These are phyloP conservation scores for Neomicropteryx cornuta DNA, from an alignment of 1,140 invertebrate genomes.

Conservation along the genomic window DNA sequence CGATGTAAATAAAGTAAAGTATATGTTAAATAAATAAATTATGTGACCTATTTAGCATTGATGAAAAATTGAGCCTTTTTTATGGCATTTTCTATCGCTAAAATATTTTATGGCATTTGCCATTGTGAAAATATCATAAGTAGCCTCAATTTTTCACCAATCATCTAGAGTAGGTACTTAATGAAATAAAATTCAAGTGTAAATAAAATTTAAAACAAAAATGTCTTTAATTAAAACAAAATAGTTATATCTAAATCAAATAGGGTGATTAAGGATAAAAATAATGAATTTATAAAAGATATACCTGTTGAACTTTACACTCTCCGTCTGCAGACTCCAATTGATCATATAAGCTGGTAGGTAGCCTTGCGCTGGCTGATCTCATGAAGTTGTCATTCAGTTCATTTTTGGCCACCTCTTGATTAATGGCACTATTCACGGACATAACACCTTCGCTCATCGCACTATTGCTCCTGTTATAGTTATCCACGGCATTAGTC, in stretches of 20 bases:
- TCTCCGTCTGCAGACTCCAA: constrained; percentile 44
- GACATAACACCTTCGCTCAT: constrained; percentile 39
- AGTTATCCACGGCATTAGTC: constrained; percentile 20
- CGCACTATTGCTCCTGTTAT: constrained; percentile 37
- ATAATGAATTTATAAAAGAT: too few relatives aligned
- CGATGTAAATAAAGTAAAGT: too few relatives aligned
- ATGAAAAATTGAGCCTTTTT: too few relatives aligned
- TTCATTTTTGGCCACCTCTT: constrained; percentile 1
- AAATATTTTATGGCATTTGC: too few relatives aligned
- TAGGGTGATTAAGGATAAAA: background rate
- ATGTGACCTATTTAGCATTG: too few relatives aligned
- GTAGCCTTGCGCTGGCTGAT: constrained; percentile 68
- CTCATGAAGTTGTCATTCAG: constrained; percentile 38
- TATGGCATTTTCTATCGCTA: too few relatives aligned
- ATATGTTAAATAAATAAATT: too few relatives aligned
- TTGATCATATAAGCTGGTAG: constrained; percentile 39
- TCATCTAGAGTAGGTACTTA: too few relatives aligned
- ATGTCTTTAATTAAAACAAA: background rate
- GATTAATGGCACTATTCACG: background rate
- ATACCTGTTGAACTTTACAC: constrained; percentile 50
- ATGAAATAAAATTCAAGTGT: too few relatives aligned
- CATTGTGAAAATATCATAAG: too few relatives aligned
- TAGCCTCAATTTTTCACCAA: too few relatives aligned
- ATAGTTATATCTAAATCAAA: background rate
- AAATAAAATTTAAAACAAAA: constrained; percentile 2